Conservation (phyloP, 1,140 invertebrate species). For the Acyrthosiphon pisum region DNA sequence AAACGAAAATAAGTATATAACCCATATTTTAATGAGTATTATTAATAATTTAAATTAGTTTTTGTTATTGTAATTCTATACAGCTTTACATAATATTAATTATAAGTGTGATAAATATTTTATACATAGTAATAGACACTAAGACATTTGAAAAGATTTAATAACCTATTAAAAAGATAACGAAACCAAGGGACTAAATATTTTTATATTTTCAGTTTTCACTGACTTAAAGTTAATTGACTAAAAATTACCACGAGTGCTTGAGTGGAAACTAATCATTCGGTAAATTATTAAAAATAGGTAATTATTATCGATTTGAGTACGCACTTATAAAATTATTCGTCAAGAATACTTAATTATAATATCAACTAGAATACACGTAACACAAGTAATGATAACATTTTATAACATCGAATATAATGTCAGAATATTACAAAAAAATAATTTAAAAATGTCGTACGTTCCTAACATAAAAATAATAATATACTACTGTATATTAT, state of each 20-base stretch:
- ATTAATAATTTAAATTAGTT: neutral
- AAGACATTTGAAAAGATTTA: too few relatives aligned
- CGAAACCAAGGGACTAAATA: neutral
- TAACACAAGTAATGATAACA: neutral
- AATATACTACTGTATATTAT: neutral
- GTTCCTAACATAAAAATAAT: neutral
- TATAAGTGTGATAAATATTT: too few relatives aligned
- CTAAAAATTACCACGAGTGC: neutral
- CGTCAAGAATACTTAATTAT: neutral
- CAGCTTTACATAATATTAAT: too few relatives aligned
- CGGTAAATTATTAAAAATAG: neutral
- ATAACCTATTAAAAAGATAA: neutral
- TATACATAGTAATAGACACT: too few relatives aligned
- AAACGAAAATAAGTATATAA: neutral
- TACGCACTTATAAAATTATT: neutral
- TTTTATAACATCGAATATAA: neutral
- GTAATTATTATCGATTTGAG: neutral
- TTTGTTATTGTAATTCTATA: neutral
- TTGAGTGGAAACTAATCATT: neutral
- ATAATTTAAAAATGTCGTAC: neutral
- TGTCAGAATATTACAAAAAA: neutral
- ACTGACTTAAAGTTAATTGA: neutral
- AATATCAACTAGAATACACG: neutral
- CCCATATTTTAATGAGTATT: neutral
- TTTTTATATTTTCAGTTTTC: neutral